A percentile compares a stretch with the other conserved stretches of the same genome.
Conservation (phyloP, 2,113 vertebrate genomes). For the Cheilinus undulatus region DNA sequence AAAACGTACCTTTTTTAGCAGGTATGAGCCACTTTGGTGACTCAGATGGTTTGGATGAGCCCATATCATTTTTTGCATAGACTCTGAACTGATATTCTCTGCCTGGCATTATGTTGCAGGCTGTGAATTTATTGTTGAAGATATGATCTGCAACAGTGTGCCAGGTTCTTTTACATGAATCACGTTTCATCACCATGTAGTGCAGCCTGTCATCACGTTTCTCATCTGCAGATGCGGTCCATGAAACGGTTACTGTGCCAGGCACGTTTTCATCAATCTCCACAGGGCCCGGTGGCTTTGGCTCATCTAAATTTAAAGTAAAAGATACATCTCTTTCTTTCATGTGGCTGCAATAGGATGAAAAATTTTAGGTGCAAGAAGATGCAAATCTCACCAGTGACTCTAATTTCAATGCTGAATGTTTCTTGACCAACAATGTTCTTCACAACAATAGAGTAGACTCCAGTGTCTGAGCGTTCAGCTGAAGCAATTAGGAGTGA, state of each 20-base stretch:
- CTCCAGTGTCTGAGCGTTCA: conserved; percentile 85
- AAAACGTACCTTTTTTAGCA: conserved; percentile 79
- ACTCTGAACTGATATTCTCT: conserved; percentile 91
- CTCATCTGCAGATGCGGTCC: conserved; percentile 90
- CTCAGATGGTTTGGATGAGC: conserved; percentile 86
- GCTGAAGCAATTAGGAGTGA: conserved; percentile 88
- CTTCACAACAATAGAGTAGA: conserved; percentile 86
- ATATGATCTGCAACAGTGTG: conserved; percentile 83
- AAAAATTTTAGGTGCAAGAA: neutral
- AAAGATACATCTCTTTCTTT: neutral
- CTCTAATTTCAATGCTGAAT: conserved; percentile 86
- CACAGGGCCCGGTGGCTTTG: conserved; percentile 88
- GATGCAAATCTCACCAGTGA: conserved; percentile 85
- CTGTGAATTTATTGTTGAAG: conserved; percentile 92
- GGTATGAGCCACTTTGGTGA: conserved; percentile 88
- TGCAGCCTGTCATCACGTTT: conserved; percentile 84
- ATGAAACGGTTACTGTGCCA: conserved; percentile 89
- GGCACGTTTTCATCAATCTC: conserved; percentile 88
- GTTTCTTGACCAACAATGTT: conserved; percentile 83
- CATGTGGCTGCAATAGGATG: neutral
- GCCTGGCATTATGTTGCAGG: conserved; percentile 87
- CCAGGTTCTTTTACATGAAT: conserved; percentile 86
- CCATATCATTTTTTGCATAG: conserved; percentile 91
- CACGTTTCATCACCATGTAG: conserved; percentile 88
- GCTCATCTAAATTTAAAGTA: conserved; percentile 81